Evolutionary conservation across 2,888 invertebrate species (phyloP), one percentile per base, ranked within the genome.

Genomic region (Linhomoeus sp.): DNA sequence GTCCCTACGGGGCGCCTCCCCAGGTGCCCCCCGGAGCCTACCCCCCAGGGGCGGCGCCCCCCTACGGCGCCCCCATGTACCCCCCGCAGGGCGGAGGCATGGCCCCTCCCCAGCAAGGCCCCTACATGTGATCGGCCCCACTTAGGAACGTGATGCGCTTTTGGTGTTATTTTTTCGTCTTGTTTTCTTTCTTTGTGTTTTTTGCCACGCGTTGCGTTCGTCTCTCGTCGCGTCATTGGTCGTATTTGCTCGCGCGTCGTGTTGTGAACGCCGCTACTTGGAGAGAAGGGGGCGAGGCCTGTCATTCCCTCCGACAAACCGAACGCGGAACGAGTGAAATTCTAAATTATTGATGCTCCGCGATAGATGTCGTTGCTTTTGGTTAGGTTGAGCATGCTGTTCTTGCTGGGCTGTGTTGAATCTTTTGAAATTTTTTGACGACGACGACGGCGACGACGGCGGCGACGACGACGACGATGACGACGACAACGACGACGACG

Each of bases 1-100:
- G 17, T 7, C 41, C 41, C 23, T 74, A 17, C 45, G 38, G 12
- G 45, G 45, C 15, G 46, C 35, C 17, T 46, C 43, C 43, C 47
- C 47, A 33, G 53, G 52, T n/a, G 47, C 49, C n/a, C 41, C 49
- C 5, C n/a, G 45, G 25, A 15, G 53, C 42, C 1, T 51, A 50
- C 37, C 51, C 49, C 17, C 22, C 41, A 3, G 40, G 44, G n/a
- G 17, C 45, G 2, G 47, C 12, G 15, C 9, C 15, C 12, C 33
- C 33, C 33, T 33, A 33, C 33, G 12, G 12, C 33, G 33, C 12
- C 33, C 12, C 12, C 12, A 12, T 12, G 12, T 15, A 33, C 12
- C 33, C 9, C 12, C 15, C 9, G 33, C 15, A 33, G 33, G 12
- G 9, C 12, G 9, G 33, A 9, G 9, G 33, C 15, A 15, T 33